A percentile compares a stretch with the other conserved stretches of the same genome.
Conservation (phyloP, 1,140 invertebrate genomes). For the Eubasilissa regina region DNA sequence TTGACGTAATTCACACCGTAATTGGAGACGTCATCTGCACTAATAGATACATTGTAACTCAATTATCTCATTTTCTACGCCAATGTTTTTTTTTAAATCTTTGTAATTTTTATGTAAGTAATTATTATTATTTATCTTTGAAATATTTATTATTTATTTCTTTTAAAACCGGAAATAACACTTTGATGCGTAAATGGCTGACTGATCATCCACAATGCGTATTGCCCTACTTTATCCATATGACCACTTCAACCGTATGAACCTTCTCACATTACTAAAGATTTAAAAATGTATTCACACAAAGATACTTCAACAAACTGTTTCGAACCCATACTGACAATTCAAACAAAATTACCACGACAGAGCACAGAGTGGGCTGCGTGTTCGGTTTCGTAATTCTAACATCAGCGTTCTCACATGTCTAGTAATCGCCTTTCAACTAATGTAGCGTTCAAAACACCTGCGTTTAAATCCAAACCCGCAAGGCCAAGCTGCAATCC, state of each 20-base stretch:
- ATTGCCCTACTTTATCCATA: slow-evolving; percentile 7
- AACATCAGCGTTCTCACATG: slow-evolving; percentile 16
- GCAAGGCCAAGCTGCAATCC: not conserved
- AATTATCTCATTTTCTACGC: too few species aligned
- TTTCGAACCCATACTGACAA: too few species aligned
- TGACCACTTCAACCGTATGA: not conserved
- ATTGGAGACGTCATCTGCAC: too few species aligned
- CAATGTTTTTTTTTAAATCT: too few species aligned
- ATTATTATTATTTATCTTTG: too few species aligned
- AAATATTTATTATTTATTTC: not conserved
- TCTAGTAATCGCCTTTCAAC: slow-evolving; percentile 31
- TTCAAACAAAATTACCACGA: too few species aligned
- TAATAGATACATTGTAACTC: too few species aligned
- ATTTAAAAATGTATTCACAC: too few species aligned
- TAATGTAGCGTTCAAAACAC: slow-evolving; percentile 40
- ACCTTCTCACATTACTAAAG: slow-evolving; percentile 9
- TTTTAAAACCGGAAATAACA: slow-evolving; percentile 26
- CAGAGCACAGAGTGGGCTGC: not conserved
- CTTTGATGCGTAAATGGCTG: not conserved
- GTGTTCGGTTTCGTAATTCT: not conserved
- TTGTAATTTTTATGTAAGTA: too few species aligned
- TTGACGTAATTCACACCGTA: too few species aligned
- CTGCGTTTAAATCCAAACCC: slow-evolving; percentile 24
- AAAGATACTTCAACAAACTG: too few species aligned
- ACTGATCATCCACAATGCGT: slow-evolving; percentile 16